A percentile compares a stretch with the other conserved stretches of the same genome.
These are phyloP conservation scores for Egretta garzetta DNA, from an alignment of 2,113 vertebrate genomes.

Conservation along the genomic window DNA sequence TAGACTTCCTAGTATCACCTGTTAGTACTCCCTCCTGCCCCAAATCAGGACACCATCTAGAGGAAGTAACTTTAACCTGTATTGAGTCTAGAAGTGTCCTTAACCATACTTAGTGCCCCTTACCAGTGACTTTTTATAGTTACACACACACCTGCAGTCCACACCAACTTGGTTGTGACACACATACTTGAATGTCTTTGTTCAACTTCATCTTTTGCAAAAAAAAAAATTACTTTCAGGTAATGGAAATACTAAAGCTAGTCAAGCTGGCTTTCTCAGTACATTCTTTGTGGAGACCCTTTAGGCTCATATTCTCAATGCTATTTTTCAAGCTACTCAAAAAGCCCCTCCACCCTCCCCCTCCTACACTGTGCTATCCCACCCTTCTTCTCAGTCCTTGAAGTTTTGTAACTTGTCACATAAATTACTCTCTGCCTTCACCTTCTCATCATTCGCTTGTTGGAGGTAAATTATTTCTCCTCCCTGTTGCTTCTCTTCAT, in stretches of 20 bases:
- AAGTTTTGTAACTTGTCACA: not conserved
- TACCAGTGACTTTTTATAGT: not conserved
- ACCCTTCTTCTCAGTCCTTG: not conserved
- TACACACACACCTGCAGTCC: not conserved
- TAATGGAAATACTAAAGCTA: not conserved
- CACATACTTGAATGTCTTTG: not conserved
- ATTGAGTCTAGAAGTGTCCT: not conserved
- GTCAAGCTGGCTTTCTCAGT: not conserved
- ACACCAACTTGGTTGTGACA: not conserved
- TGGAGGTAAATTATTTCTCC: not conserved
- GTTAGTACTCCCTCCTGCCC: not conserved
- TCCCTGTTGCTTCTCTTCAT: not conserved
- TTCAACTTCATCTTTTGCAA: not conserved
- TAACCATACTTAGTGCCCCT: not conserved
- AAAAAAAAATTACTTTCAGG: not conserved
- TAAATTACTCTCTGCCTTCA: not conserved
- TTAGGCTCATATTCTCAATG: not conserved
- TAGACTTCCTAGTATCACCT: not conserved
- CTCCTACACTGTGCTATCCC: not conserved
- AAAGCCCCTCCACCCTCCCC: accelerated
- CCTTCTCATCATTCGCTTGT: not conserved
- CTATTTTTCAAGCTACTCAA: not conserved
- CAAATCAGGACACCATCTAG: accelerated
- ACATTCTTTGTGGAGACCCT: not conserved
- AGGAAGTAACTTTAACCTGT: not conserved